A percentile compares a stretch with the other conserved stretches of the same genome.
Conservation (phyloP, 2,888 invertebrate species). For the Acleris laterana region DNA sequence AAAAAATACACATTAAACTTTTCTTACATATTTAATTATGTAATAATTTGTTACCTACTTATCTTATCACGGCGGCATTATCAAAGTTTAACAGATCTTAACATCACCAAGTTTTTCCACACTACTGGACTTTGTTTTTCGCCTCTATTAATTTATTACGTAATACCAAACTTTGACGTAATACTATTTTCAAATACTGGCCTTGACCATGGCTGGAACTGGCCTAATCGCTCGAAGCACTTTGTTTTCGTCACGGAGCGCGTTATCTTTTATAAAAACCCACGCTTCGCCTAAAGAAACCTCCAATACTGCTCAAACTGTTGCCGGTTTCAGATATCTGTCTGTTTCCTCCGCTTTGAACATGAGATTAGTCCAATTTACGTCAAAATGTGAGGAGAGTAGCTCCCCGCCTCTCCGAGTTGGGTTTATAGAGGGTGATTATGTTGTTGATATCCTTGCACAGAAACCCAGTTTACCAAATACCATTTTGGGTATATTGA, state of each 20-base stretch:
- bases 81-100: too few species aligned
- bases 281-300: constrained; percentile 45
- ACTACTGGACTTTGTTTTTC: too few species aligned
- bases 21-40: too few species aligned
- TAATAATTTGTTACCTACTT: too few species aligned
- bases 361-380: constrained; percentile 90
- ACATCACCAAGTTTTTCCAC: too few species aligned
- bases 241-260: constrained; percentile 41
- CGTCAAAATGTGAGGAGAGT: constrained; percentile 62
- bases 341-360: constrained; percentile 60
- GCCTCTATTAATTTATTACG: too few species aligned
- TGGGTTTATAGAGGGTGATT: constrained; percentile 87
- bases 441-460: constrained; percentile 88
- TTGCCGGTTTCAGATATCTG: constrained; percentile 48
- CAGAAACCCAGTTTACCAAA: constrained; percentile 68
- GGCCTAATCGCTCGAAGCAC: constrained; percentile 40
- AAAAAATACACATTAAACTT: too few species aligned
- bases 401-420: constrained; percentile 83
- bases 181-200: constrained; percentile 39
- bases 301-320: constrained; percentile 41
- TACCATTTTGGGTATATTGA: constrained; percentile 76
- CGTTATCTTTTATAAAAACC: constrained; percentile 56
- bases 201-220: constrained; percentile 56
- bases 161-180: too few species aligned
- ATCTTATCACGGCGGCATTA: too few species aligned